Evolutionary conservation across 2,113 vertebrate genomes (phyloP).

Genomic region (Octodon degus): DNA sequence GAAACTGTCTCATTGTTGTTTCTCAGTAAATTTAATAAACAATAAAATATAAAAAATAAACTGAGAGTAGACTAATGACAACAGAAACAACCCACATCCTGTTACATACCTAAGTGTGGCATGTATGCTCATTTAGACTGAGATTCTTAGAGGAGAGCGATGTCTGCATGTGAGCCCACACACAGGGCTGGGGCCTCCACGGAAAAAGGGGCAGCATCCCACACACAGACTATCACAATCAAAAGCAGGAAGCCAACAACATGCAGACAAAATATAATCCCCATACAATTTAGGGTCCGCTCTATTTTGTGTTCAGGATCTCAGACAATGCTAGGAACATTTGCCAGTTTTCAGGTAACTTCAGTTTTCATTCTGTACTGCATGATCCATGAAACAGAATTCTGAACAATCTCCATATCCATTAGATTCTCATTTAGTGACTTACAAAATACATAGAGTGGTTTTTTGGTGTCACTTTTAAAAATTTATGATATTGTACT

Average conservation of each 20-base stretch:
- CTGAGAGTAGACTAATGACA: background rate
- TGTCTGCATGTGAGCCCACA: too few relatives aligned
- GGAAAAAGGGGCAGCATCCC: too few relatives aligned
- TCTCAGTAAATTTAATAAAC: too few relatives aligned
- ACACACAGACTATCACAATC: constrained; percentile 23
- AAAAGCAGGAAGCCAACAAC: background rate
- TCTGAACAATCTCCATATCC: background rate
- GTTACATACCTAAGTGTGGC: background rate
- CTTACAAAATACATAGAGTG: background rate
- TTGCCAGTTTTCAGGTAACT: background rate
- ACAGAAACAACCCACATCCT: background rate
- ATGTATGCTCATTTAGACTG: background rate
- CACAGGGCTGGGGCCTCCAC: background rate
- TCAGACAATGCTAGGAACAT: background rate
- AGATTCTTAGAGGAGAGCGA: background rate
- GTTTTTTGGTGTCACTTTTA: background rate
- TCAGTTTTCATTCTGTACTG: background rate
- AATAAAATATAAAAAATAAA: background rate
- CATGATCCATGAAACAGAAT: background rate
- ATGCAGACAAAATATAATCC: background rate
- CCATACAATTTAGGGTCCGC: background rate
- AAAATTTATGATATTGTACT: background rate
- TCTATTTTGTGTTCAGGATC: background rate
- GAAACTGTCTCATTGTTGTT: too few relatives aligned
- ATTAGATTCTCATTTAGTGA: background rate